phyloP scores from a whole-genome alignment of 2,113 vertebrate species.

The Acanthisitta chloris region DNA sequence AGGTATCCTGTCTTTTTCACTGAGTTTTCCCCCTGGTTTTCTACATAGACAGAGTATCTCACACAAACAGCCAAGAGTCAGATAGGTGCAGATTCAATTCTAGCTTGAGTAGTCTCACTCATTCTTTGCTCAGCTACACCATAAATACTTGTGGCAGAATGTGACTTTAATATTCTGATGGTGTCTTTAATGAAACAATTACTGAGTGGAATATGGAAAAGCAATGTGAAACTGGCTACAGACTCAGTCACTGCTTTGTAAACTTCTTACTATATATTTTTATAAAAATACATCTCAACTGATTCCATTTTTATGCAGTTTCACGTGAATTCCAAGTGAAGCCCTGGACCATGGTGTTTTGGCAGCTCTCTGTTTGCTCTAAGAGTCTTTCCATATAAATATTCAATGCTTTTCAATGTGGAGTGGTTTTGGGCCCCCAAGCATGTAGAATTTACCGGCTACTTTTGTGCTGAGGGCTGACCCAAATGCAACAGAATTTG shows the following conservation, averaged over 20 bases:
- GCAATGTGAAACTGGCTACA: neutral
- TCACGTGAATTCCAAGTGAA: slow-evolving; percentile 3
- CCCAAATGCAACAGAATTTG: slow-evolving; percentile 49
- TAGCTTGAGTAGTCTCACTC: neutral
- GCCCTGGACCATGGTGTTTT: neutral
- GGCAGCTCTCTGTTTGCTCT: slow-evolving; percentile 17
- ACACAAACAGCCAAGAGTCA: neutral
- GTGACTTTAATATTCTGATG: neutral
- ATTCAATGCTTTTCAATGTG: neutral
- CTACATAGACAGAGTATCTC: neutral
- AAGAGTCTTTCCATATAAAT: slow-evolving; percentile 21
- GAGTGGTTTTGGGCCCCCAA: slow-evolving; percentile 34
- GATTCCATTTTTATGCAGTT: slow-evolving; percentile 32
- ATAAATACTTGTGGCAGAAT: neutral
- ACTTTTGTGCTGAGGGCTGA: neutral
- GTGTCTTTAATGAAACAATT: neutral
- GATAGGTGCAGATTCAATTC: neutral
- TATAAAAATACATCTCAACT: neutral
- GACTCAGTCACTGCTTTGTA: neutral
- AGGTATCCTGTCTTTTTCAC: neutral
- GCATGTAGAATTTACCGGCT: slow-evolving; percentile 29
- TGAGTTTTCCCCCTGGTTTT: neutral
- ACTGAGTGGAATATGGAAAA: neutral
- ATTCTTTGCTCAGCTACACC: neutral
- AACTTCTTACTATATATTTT: slow-evolving; percentile 16